These are phyloP conservation scores for Pelmatolapia mariae DNA, from an alignment of 2,113 vertebrate genomes.

Conservation along the genomic window DNA sequence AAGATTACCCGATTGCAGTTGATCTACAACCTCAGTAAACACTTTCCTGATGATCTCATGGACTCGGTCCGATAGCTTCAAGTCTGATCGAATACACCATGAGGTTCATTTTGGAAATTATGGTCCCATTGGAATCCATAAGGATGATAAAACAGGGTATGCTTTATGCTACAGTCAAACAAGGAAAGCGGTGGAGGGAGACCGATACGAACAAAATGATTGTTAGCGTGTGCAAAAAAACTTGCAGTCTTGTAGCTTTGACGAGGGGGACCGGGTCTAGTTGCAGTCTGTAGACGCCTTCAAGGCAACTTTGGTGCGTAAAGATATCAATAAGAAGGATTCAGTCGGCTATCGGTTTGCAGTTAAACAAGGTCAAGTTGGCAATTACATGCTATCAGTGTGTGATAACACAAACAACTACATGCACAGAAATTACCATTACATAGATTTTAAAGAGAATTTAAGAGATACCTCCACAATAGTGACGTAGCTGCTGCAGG, in stretches of 20 bases:
- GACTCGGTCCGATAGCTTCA: neutral
- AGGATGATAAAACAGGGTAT: neutral
- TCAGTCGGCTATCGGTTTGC: neutral
- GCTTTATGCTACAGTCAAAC: neutral
- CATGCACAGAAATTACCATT: neutral
- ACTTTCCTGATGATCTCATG: neutral
- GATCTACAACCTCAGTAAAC: neutral
- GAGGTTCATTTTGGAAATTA: neutral
- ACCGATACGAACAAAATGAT: neutral
- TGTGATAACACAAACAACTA: neutral
- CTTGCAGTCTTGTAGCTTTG: neutral
- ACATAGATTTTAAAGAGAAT: neutral
- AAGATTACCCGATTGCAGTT: neutral
- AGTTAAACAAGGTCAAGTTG: neutral
- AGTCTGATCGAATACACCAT: accelerated
- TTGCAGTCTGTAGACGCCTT: neutral
- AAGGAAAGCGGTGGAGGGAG: neutral
- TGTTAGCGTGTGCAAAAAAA: neutral
- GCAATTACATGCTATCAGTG: neutral
- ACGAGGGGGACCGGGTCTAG: neutral
- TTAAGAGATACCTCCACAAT: neutral
- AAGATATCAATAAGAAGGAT: neutral
- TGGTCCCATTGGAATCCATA: neutral
- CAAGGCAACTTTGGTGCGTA: accelerated
- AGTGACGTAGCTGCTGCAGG: neutral